Percentiles rank a stretch among this genome's conserved stretches.
phyloP scores from a whole-genome alignment of 2,113 vertebrate species.

The Carlito syrichta region DNA sequence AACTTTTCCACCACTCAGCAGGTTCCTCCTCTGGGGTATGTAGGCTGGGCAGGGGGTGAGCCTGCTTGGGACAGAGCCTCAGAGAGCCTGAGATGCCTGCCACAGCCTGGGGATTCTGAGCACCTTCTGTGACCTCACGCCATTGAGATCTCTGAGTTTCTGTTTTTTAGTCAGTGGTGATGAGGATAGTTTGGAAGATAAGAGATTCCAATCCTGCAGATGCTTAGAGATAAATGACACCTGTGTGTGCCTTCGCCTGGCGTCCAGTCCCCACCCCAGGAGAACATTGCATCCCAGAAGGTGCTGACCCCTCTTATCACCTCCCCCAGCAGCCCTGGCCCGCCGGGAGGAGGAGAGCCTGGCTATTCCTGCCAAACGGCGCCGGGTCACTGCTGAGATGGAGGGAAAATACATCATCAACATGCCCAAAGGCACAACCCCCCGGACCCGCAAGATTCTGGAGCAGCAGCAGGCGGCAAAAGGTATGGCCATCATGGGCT shows the following conservation, averaged over 20 bases:
- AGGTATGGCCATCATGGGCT: conserved; percentile 78
- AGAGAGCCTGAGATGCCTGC: not conserved
- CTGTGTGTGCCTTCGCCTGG: not conserved
- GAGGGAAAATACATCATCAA: conserved; percentile 97
- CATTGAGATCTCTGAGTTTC: not conserved
- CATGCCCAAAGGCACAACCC: conserved; percentile 96
- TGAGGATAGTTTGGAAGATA: not conserved
- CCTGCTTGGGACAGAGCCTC: not conserved
- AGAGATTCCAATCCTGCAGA: not conserved
- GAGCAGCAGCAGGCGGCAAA: conserved; percentile 91
- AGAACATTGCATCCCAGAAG: not conserved
- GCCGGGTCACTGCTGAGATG: conserved; percentile 95
- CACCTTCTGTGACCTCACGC: not conserved
- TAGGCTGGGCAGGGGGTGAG: not conserved
- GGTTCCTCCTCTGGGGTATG: not conserved
- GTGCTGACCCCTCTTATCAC: not conserved
- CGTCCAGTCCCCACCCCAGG: fast-evolving
- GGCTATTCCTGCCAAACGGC: conserved; percentile 82
- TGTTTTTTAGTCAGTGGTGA: not conserved
- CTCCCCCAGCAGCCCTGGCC: conserved; percentile 73
- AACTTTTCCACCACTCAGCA: not conserved
- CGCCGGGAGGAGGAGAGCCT: conserved; percentile 80
- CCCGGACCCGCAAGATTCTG: conserved; percentile 92
- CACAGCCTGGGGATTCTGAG: not conserved
- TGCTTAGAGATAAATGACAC: not conserved